Conservation (phyloP, 2,797 vertebrate genomes). For the Lithobates pipiens region DNA sequence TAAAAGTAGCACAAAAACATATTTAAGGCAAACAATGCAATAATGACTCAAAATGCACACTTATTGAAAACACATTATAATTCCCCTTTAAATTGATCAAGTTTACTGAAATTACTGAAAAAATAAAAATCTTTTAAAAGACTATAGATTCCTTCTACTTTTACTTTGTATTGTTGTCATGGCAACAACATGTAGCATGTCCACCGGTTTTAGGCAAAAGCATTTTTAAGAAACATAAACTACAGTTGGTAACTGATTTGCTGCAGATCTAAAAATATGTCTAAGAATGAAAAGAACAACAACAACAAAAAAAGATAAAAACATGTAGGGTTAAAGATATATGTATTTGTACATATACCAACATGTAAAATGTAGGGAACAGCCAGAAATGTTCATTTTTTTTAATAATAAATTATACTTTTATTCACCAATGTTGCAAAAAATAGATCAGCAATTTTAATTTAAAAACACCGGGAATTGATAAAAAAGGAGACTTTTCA, state of each 20-base stretch:
- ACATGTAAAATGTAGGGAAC: too few relatives aligned
- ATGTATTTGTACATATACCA: too few relatives aligned
- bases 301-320: background rate
- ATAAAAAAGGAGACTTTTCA: too few relatives aligned
- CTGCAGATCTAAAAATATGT: slow-evolving; percentile 1
- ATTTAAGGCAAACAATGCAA: background rate
- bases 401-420: too few relatives aligned
- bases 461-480: too few relatives aligned
- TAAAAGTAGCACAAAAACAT: background rate
- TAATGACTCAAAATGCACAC: background rate
- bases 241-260: background rate
- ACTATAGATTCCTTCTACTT: background rate
- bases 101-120: background rate
- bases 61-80: background rate
- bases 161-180: slow-evolving; percentile 16
- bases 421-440: too few relatives aligned
- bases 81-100: background rate
- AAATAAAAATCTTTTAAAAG: background rate
- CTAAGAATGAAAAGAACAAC: background rate
- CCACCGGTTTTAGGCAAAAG: background rate
- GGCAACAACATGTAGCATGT: slow-evolving; percentile 10
- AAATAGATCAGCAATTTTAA: too few relatives aligned
- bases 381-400: too few relatives aligned
- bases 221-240: slow-evolving; percentile 3
- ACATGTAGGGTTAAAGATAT: too few relatives aligned